A percentile compares a stretch with the other conserved stretches of the same genome.
phyloP scores from a whole-genome alignment of 2,113 vertebrate genomes.

The Puffinus mauretanicus region DNA sequence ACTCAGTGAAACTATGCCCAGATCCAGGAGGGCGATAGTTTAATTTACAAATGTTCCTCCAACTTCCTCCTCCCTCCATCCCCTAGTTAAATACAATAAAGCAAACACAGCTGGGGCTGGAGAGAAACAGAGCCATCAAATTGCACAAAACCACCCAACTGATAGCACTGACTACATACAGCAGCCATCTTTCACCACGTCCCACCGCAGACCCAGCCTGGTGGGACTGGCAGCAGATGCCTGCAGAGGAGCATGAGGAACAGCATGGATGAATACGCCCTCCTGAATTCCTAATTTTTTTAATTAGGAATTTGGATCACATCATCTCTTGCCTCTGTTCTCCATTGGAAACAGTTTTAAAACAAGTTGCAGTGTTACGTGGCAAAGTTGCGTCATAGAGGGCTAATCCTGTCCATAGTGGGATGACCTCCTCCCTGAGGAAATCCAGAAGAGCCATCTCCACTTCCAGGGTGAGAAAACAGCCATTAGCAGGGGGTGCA shows the following conservation, averaged over 20 bases:
- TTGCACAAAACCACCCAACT: background rate
- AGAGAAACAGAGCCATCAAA: background rate
- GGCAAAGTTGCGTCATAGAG: background rate
- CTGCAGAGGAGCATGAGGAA: background rate
- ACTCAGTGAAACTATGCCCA: background rate
- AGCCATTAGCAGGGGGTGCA: background rate
- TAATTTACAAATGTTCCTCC: background rate
- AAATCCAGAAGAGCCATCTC: background rate
- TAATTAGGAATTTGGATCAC: background rate
- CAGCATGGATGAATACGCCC: background rate
- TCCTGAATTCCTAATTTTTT: background rate
- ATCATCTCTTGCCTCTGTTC: background rate
- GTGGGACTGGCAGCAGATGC: background rate
- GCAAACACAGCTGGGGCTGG: background rate
- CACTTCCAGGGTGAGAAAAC: background rate
- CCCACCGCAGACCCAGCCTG: background rate
- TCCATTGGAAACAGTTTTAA: background rate
- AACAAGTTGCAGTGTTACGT: background rate
- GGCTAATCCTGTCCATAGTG: background rate
- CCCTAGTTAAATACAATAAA: background rate
- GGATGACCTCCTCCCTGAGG: background rate
- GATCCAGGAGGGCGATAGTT: background rate
- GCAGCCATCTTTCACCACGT: background rate
- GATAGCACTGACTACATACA: background rate
- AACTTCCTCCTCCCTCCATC: background rate